Evolutionary conservation across 2,113 vertebrate species (phyloP), one percentile per base, ranked within the genome.

Genomic region (Gorsachius goisagi): DNA sequence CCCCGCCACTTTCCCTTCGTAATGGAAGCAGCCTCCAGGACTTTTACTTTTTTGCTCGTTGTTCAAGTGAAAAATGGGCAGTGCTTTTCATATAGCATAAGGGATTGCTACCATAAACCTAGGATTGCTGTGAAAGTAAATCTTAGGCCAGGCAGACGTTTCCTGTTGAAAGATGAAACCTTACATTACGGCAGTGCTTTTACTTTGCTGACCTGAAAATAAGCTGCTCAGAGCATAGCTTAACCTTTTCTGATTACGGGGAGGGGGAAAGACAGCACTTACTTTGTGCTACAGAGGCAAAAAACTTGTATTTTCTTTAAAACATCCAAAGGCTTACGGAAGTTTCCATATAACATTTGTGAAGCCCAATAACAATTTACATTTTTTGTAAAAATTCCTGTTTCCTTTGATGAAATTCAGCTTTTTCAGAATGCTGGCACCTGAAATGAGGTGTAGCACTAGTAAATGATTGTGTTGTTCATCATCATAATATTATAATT

Each of bases 111-210:
- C 78, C 77, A 55, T 55, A 60, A 91, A 49, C 37, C 28, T 5
- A 0, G 33, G 66, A 44, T 45, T 58, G 50, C 63, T 53, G 37
- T 5, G 17, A 73, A 81, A 88, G 74, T 85, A 85, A 88, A 85
- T 88, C 81, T 50, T 88, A 44, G 0, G 4, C 53, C 58, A 93
- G 88, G 88, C 88, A 94, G 85, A 93, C 21, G 9, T 91, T 93
- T 95, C 85, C 92, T 90, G 78, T n/a, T 76, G 94, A 78, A 91
- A 95, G 73, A 59, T 67, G 85, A 96, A 88, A 89, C 71, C 39
- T 88, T 64, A 26, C 23, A 2, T 91, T 93, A 74, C 44, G 68
- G 28, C 56, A 67, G 69, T 9, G 44, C 49, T 93, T 66, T 88
- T 63, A 27, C 53, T 79, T 75, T 49, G 33, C 66, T 45, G 52